Percentiles rank a stretch among this genome's conserved stretches.
phyloP scores from a whole-genome alignment of 2,888 invertebrate genomes.

The Cyrtodaria siliqua region DNA sequence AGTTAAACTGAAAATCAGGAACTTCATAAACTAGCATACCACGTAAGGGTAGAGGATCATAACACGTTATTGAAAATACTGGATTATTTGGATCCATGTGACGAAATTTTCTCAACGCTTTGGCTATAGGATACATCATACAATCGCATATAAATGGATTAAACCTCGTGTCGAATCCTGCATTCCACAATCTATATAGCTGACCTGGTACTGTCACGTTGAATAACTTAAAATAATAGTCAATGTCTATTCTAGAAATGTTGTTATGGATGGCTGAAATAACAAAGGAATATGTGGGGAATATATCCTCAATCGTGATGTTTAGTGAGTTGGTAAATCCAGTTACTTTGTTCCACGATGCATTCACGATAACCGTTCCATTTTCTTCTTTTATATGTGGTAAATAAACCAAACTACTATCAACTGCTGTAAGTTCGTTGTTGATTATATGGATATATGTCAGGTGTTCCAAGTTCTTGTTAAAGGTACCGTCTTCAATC shows the following conservation, averaged over 20 bases:
- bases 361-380: constrained; percentile 14
- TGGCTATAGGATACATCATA: constrained; percentile 20
- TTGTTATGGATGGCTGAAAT: constrained; percentile 32
- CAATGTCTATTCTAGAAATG: constrained; percentile 16
- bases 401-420: constrained; percentile 20
- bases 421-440: constrained; percentile 29
- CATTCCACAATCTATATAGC: constrained; percentile 13
- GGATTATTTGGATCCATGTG: constrained; percentile 39
- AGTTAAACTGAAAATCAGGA: constrained; percentile 30
- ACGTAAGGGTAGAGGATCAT: constrained; percentile 10
- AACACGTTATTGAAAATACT: constrained; percentile 38
- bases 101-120: constrained; percentile 5
- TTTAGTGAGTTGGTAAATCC: constrained; percentile 33
- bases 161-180: constrained; percentile 38
- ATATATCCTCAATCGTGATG: constrained; percentile 16
- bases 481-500: constrained; percentile 47
- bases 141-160: constrained; percentile 57
- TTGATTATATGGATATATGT: constrained; percentile 15
- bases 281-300: background rate
- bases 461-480: constrained; percentile 14
- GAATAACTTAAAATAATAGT: constrained; percentile 29
- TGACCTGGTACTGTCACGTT: constrained; percentile 9
- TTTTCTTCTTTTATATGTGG: background rate
- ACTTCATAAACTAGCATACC: constrained; percentile 28
- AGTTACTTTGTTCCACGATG: constrained; percentile 30